Conservation (phyloP, 2,888 invertebrate species). For the Drosophila kambysellisi region DNA sequence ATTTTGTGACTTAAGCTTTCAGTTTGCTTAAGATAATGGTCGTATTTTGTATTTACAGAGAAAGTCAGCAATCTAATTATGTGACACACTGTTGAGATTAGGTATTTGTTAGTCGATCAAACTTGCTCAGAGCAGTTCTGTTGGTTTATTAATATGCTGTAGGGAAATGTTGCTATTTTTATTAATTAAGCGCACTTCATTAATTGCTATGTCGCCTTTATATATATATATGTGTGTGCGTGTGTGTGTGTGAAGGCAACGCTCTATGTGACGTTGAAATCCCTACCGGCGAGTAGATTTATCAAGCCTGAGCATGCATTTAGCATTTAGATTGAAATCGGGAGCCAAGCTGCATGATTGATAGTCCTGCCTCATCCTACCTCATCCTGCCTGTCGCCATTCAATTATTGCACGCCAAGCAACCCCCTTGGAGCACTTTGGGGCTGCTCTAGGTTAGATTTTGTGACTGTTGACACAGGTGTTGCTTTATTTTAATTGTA, state of each 20-base stretch:
- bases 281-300: slow-evolving; percentile 41
- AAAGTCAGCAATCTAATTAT: background rate
- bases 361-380: slow-evolving; percentile 37
- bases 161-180: slow-evolving; percentile 36
- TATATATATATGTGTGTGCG: background rate
- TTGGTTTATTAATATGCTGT: slow-evolving; percentile 30
- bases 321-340: slow-evolving; percentile 66
- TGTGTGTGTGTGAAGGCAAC: slow-evolving; percentile 10
- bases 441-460: slow-evolving; percentile 11
- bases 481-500: slow-evolving; percentile 64
- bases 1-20: too few species aligned
- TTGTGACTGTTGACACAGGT: slow-evolving; percentile 68
- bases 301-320: slow-evolving; percentile 54
- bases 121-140: background rate
- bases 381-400: slow-evolving; percentile 9
- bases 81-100: background rate
- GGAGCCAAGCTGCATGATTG: slow-evolving; percentile 59
- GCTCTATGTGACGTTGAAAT: slow-evolving; percentile 14
- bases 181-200: slow-evolving; percentile 56
- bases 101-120: background rate
- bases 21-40: too few species aligned
- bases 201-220: slow-evolving; percentile 25
- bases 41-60: background rate
- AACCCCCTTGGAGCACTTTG: slow-evolving; percentile 25
- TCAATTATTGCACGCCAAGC: slow-evolving; percentile 25